phyloP scores from a whole-genome alignment of 2,888 invertebrate genomes.

The Mythimna impura region DNA sequence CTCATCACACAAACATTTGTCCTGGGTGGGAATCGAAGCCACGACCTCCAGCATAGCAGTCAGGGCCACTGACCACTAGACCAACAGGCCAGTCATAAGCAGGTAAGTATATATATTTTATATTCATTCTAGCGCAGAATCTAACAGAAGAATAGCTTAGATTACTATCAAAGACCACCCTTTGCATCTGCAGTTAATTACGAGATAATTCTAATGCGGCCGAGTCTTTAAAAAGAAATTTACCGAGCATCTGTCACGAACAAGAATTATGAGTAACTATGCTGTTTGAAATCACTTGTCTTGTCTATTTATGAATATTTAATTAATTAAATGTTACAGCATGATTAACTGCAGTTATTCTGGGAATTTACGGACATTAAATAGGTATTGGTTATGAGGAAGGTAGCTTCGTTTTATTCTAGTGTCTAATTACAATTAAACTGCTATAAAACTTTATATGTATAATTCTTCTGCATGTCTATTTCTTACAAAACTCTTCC shows the following conservation, averaged over 20 bases:
- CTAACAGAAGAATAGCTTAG: conserved; percentile 2
- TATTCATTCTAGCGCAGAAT: neutral
- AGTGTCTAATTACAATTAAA: too few relatives aligned
- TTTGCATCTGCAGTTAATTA: conserved; percentile 63
- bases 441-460: too few relatives aligned
- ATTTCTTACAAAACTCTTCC: too few relatives aligned
- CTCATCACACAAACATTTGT: too few relatives aligned
- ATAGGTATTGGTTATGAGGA: too few relatives aligned
- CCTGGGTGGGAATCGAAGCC: too few relatives aligned
- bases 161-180: conserved; percentile 8
- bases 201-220: conserved; percentile 31
- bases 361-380: conserved; percentile 6
- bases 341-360: conserved; percentile 49
- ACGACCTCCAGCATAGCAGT: too few relatives aligned
- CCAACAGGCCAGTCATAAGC: too few relatives aligned
- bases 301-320: conserved; percentile 68
- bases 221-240: conserved; percentile 49
- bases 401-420: too few relatives aligned
- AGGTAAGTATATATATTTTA: too few relatives aligned
- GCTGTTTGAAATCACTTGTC: conserved; percentile 63
- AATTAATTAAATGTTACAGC: conserved; percentile 67
- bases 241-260: conserved; percentile 53
- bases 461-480: too few relatives aligned
- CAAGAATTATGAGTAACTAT: conserved; percentile 57
- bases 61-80: too few relatives aligned